phyloP scores from a whole-genome alignment of 1,140 invertebrate species.

The Spodoptera frugiperda region DNA sequence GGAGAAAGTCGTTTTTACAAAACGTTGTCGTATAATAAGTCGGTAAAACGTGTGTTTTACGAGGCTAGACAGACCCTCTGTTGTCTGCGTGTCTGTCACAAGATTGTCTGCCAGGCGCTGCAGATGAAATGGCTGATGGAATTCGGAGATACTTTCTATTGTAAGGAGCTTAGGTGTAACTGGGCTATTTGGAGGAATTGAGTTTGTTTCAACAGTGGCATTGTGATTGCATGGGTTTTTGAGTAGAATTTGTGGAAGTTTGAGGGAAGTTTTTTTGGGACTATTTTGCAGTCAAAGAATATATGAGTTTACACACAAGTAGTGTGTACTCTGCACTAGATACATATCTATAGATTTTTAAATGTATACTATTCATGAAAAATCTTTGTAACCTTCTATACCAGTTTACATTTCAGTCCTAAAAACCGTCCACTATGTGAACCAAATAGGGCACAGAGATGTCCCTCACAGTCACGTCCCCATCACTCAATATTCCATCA shows the following conservation, averaged over 20 bases:
- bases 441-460: background rate
- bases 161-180: conserved; percentile 26
- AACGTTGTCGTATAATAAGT: conserved; percentile 76
- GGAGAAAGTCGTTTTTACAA: conserved; percentile 64
- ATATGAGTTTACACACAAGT: too few relatives aligned
- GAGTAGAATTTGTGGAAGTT: background rate
- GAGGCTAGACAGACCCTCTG: conserved; percentile 56
- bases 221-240: conserved; percentile 32
- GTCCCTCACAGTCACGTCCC: conserved; percentile 1
- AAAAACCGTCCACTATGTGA: background rate
- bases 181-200: conserved; percentile 29
- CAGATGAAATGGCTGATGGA: conserved; percentile 32
- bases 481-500: conserved; percentile 38
- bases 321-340: too few relatives aligned
- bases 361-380: too few relatives aligned
- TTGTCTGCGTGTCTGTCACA: conserved; percentile 47
- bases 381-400: too few relatives aligned
- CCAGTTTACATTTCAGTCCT: background rate
- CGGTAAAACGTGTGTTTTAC: conserved; percentile 79
- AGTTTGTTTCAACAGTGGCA: conserved; percentile 26
- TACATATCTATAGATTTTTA: too few relatives aligned
- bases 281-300: too few relatives aligned
- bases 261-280: background rate
- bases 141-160: conserved; percentile 6
- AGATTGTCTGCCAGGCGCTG: conserved; percentile 42